Evolutionary conservation across 2,797 vertebrate genomes (phyloP).

Genomic region (Eidolon dupreanum): DNA sequence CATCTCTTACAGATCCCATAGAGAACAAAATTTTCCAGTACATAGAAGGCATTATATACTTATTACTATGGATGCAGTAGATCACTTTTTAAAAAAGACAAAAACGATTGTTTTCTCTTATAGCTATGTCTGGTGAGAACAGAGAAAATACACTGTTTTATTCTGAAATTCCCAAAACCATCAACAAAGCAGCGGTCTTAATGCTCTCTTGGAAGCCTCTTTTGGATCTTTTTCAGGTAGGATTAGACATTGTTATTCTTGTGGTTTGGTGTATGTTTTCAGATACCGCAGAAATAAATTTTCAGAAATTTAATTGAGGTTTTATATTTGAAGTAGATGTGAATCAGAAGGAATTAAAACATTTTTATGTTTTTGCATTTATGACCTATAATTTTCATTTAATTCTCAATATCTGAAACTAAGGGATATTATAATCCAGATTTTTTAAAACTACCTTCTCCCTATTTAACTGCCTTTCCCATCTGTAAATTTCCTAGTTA

Average conservation of each 20-base stretch:
- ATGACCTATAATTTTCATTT: not conserved
- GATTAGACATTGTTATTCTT: slow-evolving; percentile 10
- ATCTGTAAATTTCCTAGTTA: slow-evolving; percentile 15
- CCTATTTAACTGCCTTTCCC: not conserved
- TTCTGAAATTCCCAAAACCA: slow-evolving; percentile 89
- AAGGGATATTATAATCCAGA: not conserved
- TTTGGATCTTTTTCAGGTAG: slow-evolving; percentile 89
- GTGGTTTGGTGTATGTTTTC: not conserved
- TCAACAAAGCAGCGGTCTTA: slow-evolving; percentile 87
- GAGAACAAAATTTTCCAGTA: not conserved
- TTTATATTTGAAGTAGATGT: slow-evolving; percentile 43
- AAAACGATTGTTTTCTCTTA: slow-evolving; percentile 46
- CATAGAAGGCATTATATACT: not conserved
- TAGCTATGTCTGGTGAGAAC: slow-evolving; percentile 91
- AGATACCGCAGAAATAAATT: not conserved
- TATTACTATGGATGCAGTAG: not conserved
- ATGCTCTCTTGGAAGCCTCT: slow-evolving; percentile 90
- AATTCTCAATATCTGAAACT: slow-evolving; percentile 11
- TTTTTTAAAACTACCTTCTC: not conserved
- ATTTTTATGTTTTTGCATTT: slow-evolving; percentile 1
- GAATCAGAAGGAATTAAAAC: slow-evolving; percentile 30
- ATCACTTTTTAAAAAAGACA: slow-evolving; percentile 50
- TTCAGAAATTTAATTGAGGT: not conserved
- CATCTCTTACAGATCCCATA: not conserved
- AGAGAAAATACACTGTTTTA: slow-evolving; percentile 91